These are phyloP conservation scores for Phaetusa simplex DNA, from an alignment of 2,113 vertebrate genomes.

Conservation along the genomic window DNA sequence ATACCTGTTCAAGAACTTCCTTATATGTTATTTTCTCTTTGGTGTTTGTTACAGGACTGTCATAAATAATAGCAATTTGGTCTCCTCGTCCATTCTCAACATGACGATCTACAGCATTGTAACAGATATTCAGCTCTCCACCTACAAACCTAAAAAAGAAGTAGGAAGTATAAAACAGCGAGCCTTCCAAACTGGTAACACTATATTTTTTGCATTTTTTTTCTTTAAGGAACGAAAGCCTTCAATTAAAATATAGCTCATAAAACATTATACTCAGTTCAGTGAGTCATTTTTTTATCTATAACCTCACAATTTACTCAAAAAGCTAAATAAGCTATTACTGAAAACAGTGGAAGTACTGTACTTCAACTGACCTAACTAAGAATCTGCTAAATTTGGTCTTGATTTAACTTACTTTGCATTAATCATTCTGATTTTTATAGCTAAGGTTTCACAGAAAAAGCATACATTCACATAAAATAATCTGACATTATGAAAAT, in stretches of 20 bases:
- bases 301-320: not conserved
- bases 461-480: not conserved
- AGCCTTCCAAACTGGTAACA: not conserved
- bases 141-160: constrained; percentile 87
- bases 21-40: constrained; percentile 87
- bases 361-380: not conserved
- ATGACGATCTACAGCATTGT: constrained; percentile 93
- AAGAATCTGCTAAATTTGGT: not conserved
- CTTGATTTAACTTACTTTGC: not conserved
- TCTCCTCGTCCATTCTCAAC: constrained; percentile 86
- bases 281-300: not conserved
- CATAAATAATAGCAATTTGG: constrained; percentile 89
- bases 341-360: not conserved
- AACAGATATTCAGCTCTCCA: constrained; percentile 92
- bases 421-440: not conserved
- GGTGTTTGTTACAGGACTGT: constrained; percentile 90
- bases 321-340: not conserved
- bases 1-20: constrained; percentile 88
- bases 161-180: not conserved
- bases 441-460: not conserved
- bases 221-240: not conserved
- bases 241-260: not conserved
- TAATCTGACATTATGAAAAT: not conserved
- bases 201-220: not conserved
- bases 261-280: not conserved